Conservation (phyloP, 2,113 vertebrate genomes). For the Trematomus loennbergii region DNA sequence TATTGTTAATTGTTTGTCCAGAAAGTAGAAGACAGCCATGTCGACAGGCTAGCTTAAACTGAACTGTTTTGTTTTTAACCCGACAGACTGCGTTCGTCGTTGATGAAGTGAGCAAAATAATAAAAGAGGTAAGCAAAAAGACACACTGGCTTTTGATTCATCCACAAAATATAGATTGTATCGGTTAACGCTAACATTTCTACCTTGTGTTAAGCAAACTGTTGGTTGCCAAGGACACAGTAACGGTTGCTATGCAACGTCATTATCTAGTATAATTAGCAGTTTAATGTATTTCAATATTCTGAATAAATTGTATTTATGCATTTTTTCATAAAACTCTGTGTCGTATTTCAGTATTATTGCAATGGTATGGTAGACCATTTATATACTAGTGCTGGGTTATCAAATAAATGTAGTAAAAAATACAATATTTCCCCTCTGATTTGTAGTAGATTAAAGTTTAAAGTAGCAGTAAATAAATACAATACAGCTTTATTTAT, state of each 20-base stretch:
- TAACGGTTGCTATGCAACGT: constrained; percentile 49
- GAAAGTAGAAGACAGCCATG: neutral
- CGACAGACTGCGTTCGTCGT: constrained; percentile 89
- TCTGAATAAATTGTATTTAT: neutral
- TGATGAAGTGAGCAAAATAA: constrained; percentile 93
- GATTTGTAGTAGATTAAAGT: no score
- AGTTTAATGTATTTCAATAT: no score
- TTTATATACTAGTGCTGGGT: no score
- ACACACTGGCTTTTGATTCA: rapidly evolving
- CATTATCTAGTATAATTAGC: no score
- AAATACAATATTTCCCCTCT: no score
- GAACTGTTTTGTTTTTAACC: constrained; percentile 22
- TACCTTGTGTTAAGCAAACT: neutral
- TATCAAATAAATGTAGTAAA: no score
- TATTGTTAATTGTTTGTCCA: neutral
- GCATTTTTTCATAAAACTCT: neutral
- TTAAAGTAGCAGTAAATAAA: no score
- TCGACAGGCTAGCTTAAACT: neutral
- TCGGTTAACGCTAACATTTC: neutral
- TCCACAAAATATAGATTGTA: neutral
- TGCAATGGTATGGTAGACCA: no score
- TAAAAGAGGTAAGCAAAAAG: constrained; percentile 89
- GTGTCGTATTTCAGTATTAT: neutral
- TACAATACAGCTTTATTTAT: no score
- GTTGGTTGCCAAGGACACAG: constrained; percentile 63